Evolutionary conservation across 2,113 vertebrate species (phyloP).

Genomic region (Xenus cinereus): DNA sequence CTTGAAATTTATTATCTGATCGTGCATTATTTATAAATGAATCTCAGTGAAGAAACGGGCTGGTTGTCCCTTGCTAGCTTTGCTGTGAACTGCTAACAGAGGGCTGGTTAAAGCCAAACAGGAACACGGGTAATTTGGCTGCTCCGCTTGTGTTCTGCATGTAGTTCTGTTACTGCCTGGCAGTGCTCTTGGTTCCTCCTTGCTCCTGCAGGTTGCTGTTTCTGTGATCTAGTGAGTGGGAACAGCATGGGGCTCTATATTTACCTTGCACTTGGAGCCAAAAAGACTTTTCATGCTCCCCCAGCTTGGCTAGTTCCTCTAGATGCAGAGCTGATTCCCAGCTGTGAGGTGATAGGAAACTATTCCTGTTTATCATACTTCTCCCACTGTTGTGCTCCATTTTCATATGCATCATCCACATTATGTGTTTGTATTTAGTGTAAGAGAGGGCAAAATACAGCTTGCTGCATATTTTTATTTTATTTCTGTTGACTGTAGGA

Average conservation of each 20-base stretch:
- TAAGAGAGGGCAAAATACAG: neutral
- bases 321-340: neutral
- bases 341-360: neutral
- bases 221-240: neutral
- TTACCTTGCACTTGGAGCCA: neutral
- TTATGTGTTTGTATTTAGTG: neutral
- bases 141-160: neutral
- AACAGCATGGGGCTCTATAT: neutral
- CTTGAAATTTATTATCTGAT: neutral
- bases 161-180: neutral
- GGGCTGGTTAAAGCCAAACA: neutral
- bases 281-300: neutral
- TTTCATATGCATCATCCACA: neutral
- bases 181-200: neutral
- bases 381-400: neutral
- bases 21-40: neutral
- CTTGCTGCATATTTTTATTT: neutral
- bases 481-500: neutral
- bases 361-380: neutral
- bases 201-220: neutral
- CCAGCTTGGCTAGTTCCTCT: neutral
- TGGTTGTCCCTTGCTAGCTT: neutral
- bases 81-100: neutral
- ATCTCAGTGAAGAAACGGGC: neutral
- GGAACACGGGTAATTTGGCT: neutral